Evolutionary conservation across 2,113 vertebrate species (phyloP).

Genomic region (Argyrosomus japonicus): DNA sequence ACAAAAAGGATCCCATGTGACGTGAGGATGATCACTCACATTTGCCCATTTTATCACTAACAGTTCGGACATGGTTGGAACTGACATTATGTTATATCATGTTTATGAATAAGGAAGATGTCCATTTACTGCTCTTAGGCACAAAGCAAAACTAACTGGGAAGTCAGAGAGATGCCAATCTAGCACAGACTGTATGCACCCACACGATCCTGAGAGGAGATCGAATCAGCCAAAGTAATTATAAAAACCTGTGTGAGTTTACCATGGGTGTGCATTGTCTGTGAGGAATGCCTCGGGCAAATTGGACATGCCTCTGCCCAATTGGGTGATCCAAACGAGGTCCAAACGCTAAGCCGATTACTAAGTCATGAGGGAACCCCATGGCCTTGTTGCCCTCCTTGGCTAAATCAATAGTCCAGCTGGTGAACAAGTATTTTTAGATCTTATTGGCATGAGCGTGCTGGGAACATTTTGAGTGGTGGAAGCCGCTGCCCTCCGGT

Average conservation of each 20-base stretch:
- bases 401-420: background rate
- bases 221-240: background rate
- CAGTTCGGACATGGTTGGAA: background rate
- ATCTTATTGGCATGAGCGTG: background rate
- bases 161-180: background rate
- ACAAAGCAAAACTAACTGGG: background rate
- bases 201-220: background rate
- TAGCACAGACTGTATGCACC: background rate
- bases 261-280: background rate
- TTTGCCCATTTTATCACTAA: background rate
- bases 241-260: background rate
- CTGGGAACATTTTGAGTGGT: background rate
- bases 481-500: background rate
- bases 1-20: background rate
- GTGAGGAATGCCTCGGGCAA: background rate
- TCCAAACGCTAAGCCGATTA: background rate
- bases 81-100: background rate
- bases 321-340: background rate
- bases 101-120: no score
- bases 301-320: background rate
- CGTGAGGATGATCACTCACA: background rate
- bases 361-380: background rate
- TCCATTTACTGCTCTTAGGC: background rate
- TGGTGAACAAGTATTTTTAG: background rate
- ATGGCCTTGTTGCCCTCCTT: background rate